phyloP scores from a whole-genome alignment of 2,113 vertebrate species.

The Microcebus ravelobensis region DNA sequence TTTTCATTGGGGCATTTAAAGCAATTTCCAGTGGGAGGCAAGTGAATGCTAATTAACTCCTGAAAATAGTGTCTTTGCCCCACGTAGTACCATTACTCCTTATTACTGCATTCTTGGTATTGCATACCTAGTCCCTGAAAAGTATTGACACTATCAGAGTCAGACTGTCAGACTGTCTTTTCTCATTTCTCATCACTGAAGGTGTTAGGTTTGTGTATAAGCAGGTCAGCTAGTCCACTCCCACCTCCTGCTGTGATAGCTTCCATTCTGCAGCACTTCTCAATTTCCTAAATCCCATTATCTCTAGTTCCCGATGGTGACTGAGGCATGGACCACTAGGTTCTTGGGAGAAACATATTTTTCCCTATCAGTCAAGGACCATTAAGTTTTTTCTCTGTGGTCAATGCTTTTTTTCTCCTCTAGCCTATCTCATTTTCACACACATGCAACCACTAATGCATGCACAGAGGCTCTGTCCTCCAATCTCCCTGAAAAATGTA shows the following conservation, averaged over 20 bases:
- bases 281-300: not conserved
- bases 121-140: not conserved
- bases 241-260: not conserved
- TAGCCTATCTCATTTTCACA: not conserved
- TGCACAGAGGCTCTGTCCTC: not conserved
- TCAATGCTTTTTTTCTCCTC: not conserved
- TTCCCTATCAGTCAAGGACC: not conserved
- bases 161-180: not conserved
- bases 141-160: not conserved
- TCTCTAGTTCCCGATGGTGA: not conserved
- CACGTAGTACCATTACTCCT: not conserved
- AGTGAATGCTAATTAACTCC: not conserved
- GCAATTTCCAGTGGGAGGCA: not conserved
- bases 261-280: not conserved
- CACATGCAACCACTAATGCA: no score
- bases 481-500: not conserved
- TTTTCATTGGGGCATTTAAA: not conserved
- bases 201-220: not conserved
- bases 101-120: not conserved
- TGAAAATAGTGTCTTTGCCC: not conserved
- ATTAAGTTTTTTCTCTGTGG: not conserved
- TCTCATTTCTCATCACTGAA: not conserved
- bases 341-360: not conserved
- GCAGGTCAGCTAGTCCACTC: not conserved
- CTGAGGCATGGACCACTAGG: not conserved